Base-by-base conservation (phyloP, 2,888 invertebrate species). In the Blera fallax region DNA sequence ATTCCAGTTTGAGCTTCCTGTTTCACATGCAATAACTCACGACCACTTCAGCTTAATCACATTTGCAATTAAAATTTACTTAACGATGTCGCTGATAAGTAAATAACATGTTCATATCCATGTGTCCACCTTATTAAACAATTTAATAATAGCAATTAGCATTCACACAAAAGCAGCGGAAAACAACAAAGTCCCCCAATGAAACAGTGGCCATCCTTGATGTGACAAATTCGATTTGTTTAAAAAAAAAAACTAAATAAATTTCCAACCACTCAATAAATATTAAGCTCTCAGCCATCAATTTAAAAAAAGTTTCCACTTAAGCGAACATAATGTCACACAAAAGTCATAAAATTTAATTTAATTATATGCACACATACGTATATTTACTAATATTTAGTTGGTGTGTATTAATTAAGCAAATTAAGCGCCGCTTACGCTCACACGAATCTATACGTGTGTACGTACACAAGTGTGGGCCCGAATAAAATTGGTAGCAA, bases 261-360 rank as follows among this genome's bases (percentile, higher is more conserved):
- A 81, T 85, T 56, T 81, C 37, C 56, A 72, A 76, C 84, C 70
- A 83, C 77, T 77, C 77, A 83, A 83, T 83, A 78, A 83, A 83
- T 83, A 67, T 72, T 16, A 76, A 52, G 18, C n/a, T 69, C 50
- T 40, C 43, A 43, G 80, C 29, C 65, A 80, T 80, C 27, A 76
- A 80, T 85, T 85, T 60, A 37, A 62, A 62, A 34, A 62, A 54
- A 18, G n/a, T 52, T 67, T 78, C 78, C 62, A 74, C 52, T 80
- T 67, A 85, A 56, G 21, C 58, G 48, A 72, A 60, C 60, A 80
- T 70, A 72, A 77, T 85, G 74, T 40, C 72, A 52, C 62, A 77
- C 56, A 72, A 80, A 60, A 85, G 81, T 43, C 70, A 81, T 85
- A 80, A 80, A 85, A 85, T 77, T 85, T 56, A 81, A 81, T 85